Conservation (phyloP, 2,888 invertebrate species). For the Drosophila dives region DNA sequence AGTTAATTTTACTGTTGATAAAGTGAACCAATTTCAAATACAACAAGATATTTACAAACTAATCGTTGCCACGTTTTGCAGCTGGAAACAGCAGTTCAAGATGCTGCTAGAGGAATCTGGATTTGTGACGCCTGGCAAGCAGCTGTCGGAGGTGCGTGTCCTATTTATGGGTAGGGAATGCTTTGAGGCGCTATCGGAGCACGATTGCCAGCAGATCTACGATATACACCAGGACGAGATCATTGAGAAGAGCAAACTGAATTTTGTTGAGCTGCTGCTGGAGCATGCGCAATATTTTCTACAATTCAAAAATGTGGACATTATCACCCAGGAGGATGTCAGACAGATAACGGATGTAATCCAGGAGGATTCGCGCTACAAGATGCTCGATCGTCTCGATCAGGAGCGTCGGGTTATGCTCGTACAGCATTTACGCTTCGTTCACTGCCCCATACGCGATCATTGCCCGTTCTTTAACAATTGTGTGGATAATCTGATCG, state of each 20-base stretch:
- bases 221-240: conserved; percentile 96
- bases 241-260: conserved; percentile 94
- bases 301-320: conserved; percentile 95
- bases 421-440: conserved; percentile 97
- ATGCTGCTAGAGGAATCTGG: conserved; percentile 96
- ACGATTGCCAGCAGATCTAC: conserved; percentile 96
- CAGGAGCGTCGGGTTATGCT: conserved; percentile 97
- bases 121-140: conserved; percentile 98
- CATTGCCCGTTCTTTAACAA: conserved; percentile 96
- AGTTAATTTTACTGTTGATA: neutral
- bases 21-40: neutral
- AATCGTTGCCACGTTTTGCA: conserved; percentile 78
- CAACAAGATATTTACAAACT: neutral
- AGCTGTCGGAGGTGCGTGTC: conserved; percentile 94
- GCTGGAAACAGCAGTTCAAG: conserved; percentile 97
- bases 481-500: conserved; percentile 92
- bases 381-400: conserved; percentile 96
- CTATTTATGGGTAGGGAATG: conserved; percentile 97
- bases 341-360: conserved; percentile 96
- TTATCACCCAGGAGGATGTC: conserved; percentile 97
- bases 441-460: conserved; percentile 97
- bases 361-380: conserved; percentile 97
- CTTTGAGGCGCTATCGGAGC: conserved; percentile 95
- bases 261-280: conserved; percentile 95
- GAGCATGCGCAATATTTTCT: conserved; percentile 97